phyloP scores from a whole-genome alignment of 2,888 invertebrate species.

The Xanthia togata region DNA sequence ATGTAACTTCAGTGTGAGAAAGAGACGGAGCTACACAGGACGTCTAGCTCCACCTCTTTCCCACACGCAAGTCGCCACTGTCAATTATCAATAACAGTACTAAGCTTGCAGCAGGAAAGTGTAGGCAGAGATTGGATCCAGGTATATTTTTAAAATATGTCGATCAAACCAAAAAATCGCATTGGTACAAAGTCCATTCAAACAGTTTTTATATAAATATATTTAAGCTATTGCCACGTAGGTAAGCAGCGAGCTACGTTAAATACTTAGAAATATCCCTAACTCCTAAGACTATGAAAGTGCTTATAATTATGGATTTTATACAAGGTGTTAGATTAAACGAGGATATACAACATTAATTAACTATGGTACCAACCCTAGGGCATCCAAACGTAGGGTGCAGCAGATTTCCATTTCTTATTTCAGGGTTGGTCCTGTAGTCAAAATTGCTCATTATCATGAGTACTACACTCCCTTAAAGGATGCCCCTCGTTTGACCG shows the following conservation, averaged over 20 bases:
- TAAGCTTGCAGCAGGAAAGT: neutral
- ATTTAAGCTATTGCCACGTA: neutral
- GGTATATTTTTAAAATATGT: slow-evolving; percentile 1
- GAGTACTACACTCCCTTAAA: neutral
- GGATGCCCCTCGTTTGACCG: neutral
- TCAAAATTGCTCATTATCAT: no score
- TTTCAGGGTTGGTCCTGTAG: neutral
- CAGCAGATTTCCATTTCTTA: no score
- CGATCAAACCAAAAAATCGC: slow-evolving; percentile 1
- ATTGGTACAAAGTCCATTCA: slow-evolving; percentile 3
- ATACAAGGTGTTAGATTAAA: neutral
- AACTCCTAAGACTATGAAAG: slow-evolving; percentile 18
- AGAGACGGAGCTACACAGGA: no score
- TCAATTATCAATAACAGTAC: neutral
- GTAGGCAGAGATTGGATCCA: no score
- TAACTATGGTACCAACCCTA: no score
- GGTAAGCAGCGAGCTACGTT: slow-evolving; percentile 14
- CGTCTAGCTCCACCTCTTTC: no score
- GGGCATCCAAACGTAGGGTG: no score
- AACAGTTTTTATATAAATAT: neutral
- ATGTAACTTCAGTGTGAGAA: no score
- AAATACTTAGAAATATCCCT: slow-evolving; percentile 6
- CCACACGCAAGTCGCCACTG: no score
- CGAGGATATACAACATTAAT: neutral
- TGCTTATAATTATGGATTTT: slow-evolving; percentile 21